A percentile compares a stretch with the other conserved stretches of the same genome.
These are phyloP conservation scores for Varanus salvator DNA, from an alignment of 2,113 vertebrate genomes.

Conservation along the genomic window DNA sequence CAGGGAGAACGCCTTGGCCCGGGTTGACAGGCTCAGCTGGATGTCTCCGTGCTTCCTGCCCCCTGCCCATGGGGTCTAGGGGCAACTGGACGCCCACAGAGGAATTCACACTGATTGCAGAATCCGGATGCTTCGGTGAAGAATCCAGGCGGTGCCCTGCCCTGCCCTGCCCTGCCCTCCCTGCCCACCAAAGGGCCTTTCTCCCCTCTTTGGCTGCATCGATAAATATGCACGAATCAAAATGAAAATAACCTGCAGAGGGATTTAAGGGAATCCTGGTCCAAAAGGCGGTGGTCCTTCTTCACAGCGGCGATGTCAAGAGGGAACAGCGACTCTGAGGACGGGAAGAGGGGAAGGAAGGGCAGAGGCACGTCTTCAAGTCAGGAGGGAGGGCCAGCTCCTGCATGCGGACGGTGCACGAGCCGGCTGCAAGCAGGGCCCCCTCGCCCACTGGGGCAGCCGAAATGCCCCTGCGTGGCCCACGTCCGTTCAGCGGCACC, in stretches of 20 bases:
- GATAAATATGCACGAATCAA: too few species aligned
- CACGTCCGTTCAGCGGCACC: too few species aligned
- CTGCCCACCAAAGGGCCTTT: neutral
- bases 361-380: neutral
- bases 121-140: neutral
- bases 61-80: too few species aligned
- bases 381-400: neutral
- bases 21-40: too few species aligned
- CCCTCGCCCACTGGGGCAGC: too few species aligned
- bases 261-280: constrained; percentile 85
- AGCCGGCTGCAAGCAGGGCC: neutral
- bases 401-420: neutral
- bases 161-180: too few species aligned
- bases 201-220: neutral
- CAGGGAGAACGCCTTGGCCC: neutral
- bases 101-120: neutral
- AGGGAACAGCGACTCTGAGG: constrained; percentile 75
- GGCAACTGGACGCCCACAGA: too few species aligned
- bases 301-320: constrained; percentile 84
- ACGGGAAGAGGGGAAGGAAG: neutral
- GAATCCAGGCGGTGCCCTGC: too few species aligned
- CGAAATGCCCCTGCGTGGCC: too few species aligned
- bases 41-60: too few species aligned
- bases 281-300: constrained; percentile 86
- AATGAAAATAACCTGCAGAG: constrained; percentile 83